Conservation (phyloP, 2,888 invertebrate species). For the Allygus modestus region DNA sequence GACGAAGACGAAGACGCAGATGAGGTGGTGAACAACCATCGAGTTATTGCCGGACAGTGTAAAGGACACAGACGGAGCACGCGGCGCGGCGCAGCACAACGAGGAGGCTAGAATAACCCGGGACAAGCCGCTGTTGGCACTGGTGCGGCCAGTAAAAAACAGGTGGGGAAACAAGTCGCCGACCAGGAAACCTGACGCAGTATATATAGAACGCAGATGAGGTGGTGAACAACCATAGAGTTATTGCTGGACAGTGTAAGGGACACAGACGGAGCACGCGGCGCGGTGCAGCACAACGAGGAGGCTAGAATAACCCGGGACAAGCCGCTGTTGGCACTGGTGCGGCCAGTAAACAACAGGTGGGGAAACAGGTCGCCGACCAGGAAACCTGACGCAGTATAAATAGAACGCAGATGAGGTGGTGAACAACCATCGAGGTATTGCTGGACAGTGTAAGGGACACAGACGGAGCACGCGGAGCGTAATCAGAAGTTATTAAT, state of each 20-base stretch:
- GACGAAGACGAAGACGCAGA: neutral
- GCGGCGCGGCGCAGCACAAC: no score
- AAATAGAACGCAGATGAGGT: neutral
- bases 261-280: no score
- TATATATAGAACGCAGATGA: neutral
- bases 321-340: neutral
- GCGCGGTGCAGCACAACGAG: no score
- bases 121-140: neutral
- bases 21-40: neutral
- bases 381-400: neutral
- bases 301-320: no score
- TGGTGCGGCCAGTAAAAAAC: neutral
- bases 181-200: neutral
- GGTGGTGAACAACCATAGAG: neutral
- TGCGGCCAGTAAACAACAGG: neutral
- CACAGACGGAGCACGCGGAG: no score
- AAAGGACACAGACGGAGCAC: no score
- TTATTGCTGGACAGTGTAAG: no score
- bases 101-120: no score
- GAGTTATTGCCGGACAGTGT: no score
- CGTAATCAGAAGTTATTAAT: no score
- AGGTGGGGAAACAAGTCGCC: neutral
- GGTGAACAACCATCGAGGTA: neutral
- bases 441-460: no score
- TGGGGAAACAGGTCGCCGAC: neutral